phyloP scores from a whole-genome alignment of 2,113 vertebrate species.

The Eulemur rufifrons region DNA sequence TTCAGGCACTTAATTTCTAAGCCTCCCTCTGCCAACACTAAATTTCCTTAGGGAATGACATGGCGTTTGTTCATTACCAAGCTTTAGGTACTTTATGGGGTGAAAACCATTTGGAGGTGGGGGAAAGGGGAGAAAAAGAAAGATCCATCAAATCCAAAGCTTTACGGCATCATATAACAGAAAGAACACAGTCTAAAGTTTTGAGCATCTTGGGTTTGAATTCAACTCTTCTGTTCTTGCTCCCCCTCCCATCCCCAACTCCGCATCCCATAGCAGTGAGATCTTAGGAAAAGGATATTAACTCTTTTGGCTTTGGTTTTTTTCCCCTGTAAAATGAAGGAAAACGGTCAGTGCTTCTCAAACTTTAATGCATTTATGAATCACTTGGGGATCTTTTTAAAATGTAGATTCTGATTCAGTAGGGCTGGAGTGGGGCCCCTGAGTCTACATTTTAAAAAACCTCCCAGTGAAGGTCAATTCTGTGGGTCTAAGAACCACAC shows the following conservation, averaged over 20 bases:
- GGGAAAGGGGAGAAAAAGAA: slow-evolving; percentile 5
- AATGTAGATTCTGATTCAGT: neutral
- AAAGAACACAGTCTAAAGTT: slow-evolving; percentile 17
- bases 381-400: neutral
- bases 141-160: slow-evolving; percentile 25
- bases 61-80: slow-evolving; percentile 49
- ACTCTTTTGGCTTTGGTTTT: slow-evolving; percentile 23
- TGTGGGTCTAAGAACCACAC: neutral
- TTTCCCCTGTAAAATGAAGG: neutral
- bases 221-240: neutral
- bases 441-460: neutral
- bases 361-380: neutral
- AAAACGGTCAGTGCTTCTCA: neutral
- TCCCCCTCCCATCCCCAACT: fast-evolving
- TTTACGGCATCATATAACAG: neutral
- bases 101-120: slow-evolving; percentile 31
- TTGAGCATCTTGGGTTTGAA: slow-evolving; percentile 34
- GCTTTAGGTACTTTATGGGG: slow-evolving; percentile 22
- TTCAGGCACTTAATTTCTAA: slow-evolving; percentile 72
- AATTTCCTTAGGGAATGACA: slow-evolving; percentile 56
- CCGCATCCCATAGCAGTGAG: neutral
- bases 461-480: neutral
- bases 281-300: neutral
- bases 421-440: neutral
- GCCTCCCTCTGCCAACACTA: slow-evolving; percentile 23